phyloP scores from a whole-genome alignment of 2,888 invertebrate genomes.

The Clanis bilineata region DNA sequence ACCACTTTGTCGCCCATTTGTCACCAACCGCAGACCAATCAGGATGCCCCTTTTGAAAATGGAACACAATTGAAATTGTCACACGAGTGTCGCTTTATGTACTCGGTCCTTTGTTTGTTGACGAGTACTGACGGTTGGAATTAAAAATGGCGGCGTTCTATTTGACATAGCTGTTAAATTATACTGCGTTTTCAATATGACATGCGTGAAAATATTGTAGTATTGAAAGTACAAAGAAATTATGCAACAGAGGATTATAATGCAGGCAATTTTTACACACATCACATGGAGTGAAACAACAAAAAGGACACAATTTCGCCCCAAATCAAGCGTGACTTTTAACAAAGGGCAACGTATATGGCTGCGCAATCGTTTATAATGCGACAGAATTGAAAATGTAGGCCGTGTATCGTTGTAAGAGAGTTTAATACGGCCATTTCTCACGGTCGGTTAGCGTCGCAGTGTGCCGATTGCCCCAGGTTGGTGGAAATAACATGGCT shows the following conservation, averaged over 20 bases:
- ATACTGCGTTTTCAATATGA: constrained; percentile 30
- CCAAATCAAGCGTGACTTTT: constrained; percentile 78
- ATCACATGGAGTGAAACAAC: constrained; percentile 71
- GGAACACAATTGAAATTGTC: constrained; percentile 68
- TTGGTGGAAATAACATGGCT: constrained; percentile 72
- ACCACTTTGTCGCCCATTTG: constrained; percentile 76
- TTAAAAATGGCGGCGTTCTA: constrained; percentile 33
- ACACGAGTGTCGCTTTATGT: constrained; percentile 59
- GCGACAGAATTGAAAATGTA: constrained; percentile 42
- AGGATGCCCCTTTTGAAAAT: constrained; percentile 49
- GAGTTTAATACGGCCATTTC: constrained; percentile 33
- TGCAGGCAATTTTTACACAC: constrained; percentile 70
- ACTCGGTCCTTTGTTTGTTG: constrained; percentile 39
- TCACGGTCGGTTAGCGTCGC: constrained; percentile 47
- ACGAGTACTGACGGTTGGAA: constrained; percentile 21
- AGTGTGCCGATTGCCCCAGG: constrained; percentile 71
- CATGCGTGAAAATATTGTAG: constrained; percentile 34
- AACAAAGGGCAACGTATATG: constrained; percentile 69
- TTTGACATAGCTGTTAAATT: constrained; percentile 2
- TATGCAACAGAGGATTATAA: constrained; percentile 38
- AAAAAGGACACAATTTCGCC: constrained; percentile 78
- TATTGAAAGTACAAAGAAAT: constrained; percentile 27
- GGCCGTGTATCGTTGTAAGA: constrained; percentile 16
- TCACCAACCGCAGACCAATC: constrained; percentile 76
- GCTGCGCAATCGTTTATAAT: constrained; percentile 60